Evolutionary conservation across 1,140 invertebrate species (phyloP), one percentile per base, ranked within the genome.

Genomic region (Psilanteris sp.): DNA sequence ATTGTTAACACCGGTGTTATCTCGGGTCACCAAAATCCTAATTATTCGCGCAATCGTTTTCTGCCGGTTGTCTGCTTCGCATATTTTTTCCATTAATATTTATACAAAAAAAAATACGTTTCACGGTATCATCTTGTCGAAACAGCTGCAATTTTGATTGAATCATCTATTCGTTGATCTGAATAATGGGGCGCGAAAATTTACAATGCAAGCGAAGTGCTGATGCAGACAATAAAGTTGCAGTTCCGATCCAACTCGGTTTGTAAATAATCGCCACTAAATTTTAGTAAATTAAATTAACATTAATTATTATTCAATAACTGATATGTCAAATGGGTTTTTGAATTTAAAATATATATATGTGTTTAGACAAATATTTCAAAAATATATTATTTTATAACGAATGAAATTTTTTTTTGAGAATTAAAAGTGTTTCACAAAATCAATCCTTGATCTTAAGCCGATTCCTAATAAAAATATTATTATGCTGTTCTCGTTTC

Each of bases 21-120:
- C n/a, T n/a, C 36, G 34, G 43, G 36, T 34, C 50, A 16, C 24
- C 62, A 20, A 41, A 68, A 46, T 50, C 57, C 64, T 76, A 64
- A 68, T 70, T 70, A 76, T 43, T 34, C 64, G 61, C 43, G 15
- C 32, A 36, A 61, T 55, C 26, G 26, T 61, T 55, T 54, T 24
- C 9, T 2, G n/a, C 8, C 8, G 4, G 0, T 1, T 20, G 7
- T 29, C 24, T n/a, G 37, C 16, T 14, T 22, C 37, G 20, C 26
- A 10, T 18, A 13, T 41, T 54, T 24, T 50, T 48, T 13, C 10
- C 16, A 36, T 55, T 50, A 41, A 24, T 41, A 34, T 50, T 32
- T 68, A 43, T 18, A 2, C 24, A 10, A 6, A 46, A 7, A 64
- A 54, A 34, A 43, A 27, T 10, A 24, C 9, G 3, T 0, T 8